Evolutionary conservation across 2,113 vertebrate species (phyloP), one percentile per base, ranked within the genome.

Genomic region (Ailurus styani): DNA sequence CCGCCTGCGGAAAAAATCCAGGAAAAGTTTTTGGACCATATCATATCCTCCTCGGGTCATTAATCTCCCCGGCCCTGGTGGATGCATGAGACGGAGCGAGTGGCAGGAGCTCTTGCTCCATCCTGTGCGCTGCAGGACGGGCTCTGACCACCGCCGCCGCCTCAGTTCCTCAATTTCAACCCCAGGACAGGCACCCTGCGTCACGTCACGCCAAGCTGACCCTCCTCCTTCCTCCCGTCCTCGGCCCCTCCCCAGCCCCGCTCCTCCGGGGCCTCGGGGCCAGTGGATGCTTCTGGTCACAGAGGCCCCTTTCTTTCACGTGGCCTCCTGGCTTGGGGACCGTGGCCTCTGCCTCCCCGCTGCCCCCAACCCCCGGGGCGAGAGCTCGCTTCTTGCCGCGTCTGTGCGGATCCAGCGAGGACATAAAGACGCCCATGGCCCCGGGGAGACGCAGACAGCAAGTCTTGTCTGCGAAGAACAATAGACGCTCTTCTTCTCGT

Each of bases 1-100:
- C 96, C 99, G 99, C 98, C 99, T 99, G 98, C 98, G 98, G 98
- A 99, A 99, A 96, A 99, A 98, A 97, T 97, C 97, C 97, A 99
- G 98, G 98, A 99, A 98, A 97, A 99, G 97, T 98, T 99, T 99
- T 97, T 99, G 98, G 96, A 99, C 99, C 99, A 99, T 99, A 95
- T 98, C 98, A 98, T 90, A 98, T 54, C 98, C 98, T 98, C 92
- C 87, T 95, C 47, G 81, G 96, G 93, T 98, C 93, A 96, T 90
- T 96, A 97, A 62, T 93, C 89, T 78, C 90, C 82, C 64, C 92
- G 47, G 93, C 73, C 68, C 97, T 97, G 77, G 93, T 40, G 91
- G 79, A 73, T 13, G 31, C 95, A 91, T 50, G 93, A 98, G 90
- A 83, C 93, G 60, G 96, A 95, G 96, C 81, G 57, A 40, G 78